These are phyloP conservation scores for Macropus fuliginosus DNA, from an alignment of 2,797 vertebrate genomes.

Conservation along the genomic window DNA sequence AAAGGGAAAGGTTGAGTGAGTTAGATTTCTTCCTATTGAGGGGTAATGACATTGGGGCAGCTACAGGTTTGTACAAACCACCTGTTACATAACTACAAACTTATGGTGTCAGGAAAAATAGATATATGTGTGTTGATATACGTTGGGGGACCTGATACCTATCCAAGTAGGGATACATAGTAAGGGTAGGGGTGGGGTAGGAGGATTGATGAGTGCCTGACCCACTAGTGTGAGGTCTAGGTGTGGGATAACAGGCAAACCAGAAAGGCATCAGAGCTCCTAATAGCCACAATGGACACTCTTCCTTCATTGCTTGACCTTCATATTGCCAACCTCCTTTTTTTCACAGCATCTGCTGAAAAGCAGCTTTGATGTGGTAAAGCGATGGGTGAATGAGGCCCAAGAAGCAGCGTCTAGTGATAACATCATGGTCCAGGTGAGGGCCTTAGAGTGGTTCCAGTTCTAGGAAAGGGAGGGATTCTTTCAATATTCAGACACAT, in stretches of 20 bases:
- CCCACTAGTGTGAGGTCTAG: background rate
- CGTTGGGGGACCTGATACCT: background rate
- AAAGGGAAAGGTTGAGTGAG: background rate
- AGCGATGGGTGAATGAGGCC: conserved; percentile 90
- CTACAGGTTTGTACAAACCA: background rate
- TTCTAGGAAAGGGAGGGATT: rapidly evolving
- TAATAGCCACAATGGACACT: background rate
- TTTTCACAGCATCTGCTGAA: conserved; percentile 86
- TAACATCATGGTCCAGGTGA: conserved; percentile 90
- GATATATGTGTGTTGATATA: background rate
- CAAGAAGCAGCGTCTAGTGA: conserved; percentile 90
- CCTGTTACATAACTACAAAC: background rate
- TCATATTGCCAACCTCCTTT: background rate
- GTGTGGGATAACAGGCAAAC: background rate
- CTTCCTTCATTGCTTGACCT: background rate
- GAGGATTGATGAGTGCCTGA: background rate
- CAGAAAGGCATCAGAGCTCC: background rate
- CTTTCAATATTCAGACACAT: background rate
- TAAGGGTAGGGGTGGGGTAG: background rate
- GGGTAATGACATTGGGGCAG: background rate
- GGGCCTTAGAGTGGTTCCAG: rapidly evolving
- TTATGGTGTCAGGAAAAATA: background rate
- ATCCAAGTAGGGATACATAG: background rate
- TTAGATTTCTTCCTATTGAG: background rate
- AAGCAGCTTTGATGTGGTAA: conserved; percentile 88